Evolutionary conservation across 2,797 vertebrate species (phyloP).

Genomic region (Labroides dimidiatus): DNA sequence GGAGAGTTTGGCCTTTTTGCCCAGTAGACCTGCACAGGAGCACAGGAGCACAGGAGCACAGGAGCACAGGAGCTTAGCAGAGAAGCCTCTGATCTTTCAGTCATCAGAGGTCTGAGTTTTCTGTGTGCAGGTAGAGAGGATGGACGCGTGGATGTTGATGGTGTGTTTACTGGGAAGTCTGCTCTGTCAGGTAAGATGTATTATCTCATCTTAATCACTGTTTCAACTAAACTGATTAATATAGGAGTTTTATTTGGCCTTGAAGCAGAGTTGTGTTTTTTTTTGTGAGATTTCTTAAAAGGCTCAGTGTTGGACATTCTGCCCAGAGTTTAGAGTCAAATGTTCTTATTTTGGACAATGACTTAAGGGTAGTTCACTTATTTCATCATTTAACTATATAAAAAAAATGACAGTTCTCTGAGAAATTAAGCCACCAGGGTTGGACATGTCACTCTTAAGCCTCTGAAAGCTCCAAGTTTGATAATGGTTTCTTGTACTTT

Average conservation of each 20-base stretch:
- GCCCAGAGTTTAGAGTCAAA: not conserved
- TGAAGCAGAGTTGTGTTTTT: not conserved
- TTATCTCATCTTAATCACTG: not conserved
- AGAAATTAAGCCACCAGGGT: not conserved
- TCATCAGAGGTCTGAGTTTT: slow-evolving; percentile 43
- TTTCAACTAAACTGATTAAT: slow-evolving; percentile 5
- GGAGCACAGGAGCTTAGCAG: slow-evolving; percentile 25
- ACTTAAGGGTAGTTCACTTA: not conserved
- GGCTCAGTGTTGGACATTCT: not conserved
- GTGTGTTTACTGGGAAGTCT: slow-evolving; percentile 62
- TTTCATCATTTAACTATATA: not conserved
- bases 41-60: slow-evolving; percentile 26
- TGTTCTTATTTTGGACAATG: not conserved
- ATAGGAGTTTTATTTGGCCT: not conserved
- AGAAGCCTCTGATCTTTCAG: slow-evolving; percentile 27
- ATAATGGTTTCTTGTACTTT: slow-evolving; percentile 4
- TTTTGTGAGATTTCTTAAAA: not conserved
- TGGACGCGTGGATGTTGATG: slow-evolving; percentile 67
- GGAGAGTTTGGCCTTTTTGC: slow-evolving; percentile 51
- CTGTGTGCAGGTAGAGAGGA: slow-evolving; percentile 63
- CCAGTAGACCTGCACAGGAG: slow-evolving; percentile 33
- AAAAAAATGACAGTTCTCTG: not conserved
- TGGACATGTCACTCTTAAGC: not conserved
- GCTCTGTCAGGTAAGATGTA: slow-evolving; percentile 73
- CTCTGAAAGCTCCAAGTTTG: slow-evolving; percentile 1